Percentiles rank a stretch among this genome's conserved stretches.
Conservation (phyloP, 2,113 vertebrate genomes). For the Petrocephalus zakoni region DNA sequence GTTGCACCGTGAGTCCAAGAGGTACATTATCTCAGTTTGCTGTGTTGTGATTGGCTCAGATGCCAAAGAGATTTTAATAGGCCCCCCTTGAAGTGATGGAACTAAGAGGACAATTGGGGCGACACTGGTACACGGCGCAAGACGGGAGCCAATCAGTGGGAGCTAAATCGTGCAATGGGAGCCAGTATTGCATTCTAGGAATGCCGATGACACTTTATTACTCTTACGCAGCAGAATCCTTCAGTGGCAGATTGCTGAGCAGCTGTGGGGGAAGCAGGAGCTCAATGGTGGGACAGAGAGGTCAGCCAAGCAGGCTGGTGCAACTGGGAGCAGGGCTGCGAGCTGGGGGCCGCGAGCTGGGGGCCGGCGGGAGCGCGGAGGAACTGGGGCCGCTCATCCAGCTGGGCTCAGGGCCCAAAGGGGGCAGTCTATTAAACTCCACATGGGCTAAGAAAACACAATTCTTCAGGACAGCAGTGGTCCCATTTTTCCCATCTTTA, state of each 20-base stretch:
- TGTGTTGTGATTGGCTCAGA: not conserved
- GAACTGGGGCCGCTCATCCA: conserved; percentile 18
- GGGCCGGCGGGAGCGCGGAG: not conserved
- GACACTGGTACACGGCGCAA: not conserved
- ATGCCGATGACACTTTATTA: conserved; percentile 5
- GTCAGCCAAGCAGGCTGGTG: conserved; percentile 14
- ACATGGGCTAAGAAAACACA: not conserved
- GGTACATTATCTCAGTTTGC: not conserved
- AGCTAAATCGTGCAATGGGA: not conserved
- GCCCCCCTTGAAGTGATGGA: no score
- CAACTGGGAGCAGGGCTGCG: conserved; percentile 35
- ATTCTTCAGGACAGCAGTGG: not conserved
- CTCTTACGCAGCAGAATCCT: not conserved
- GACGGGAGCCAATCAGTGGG: not conserved
- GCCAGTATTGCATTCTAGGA: conserved; percentile 13
- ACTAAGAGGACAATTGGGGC: not conserved
- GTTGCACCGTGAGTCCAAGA: not conserved
- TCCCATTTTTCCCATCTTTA: not conserved
- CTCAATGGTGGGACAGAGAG: conserved; percentile 22
- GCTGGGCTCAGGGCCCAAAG: not conserved
- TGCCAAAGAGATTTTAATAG: not conserved
- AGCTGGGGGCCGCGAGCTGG: conserved; percentile 26
- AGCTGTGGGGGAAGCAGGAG: conserved; percentile 1
- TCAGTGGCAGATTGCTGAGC: not conserved
- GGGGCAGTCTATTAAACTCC: not conserved